A percentile compares a stretch with the other conserved stretches of the same genome.
phyloP scores from a whole-genome alignment of 2,888 invertebrate genomes.

The Cataglyphis rosenhaueri region DNA sequence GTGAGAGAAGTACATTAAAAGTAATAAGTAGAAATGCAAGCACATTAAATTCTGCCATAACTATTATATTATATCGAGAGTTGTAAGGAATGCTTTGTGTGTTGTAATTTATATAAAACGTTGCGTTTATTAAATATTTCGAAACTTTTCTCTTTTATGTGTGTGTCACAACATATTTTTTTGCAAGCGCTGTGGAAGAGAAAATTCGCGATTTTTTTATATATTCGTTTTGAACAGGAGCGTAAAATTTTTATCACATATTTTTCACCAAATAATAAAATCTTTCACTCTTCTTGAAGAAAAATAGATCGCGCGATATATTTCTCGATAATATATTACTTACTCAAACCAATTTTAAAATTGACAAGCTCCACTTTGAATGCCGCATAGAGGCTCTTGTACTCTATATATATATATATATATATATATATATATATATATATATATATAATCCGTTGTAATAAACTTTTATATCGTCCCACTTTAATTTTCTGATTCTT shows the following conservation, averaged over 20 bases:
- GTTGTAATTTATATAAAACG: conserved; percentile 46
- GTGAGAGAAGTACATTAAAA: background rate
- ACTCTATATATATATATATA: conserved; percentile 71
- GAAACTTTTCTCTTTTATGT: conserved; percentile 17
- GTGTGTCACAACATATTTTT: conserved; percentile 1
- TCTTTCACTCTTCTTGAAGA: background rate
- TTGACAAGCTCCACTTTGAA: conserved; percentile 64
- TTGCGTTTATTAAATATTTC: conserved; percentile 41
- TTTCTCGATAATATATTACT: background rate
- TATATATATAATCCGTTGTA: conserved; percentile 66
- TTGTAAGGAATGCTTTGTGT: conserved; percentile 47
- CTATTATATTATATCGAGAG: conserved; percentile 4
- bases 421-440: too few species aligned
- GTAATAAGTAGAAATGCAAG: conserved; percentile 6
- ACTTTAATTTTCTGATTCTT: background rate
- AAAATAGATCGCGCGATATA: background rate
- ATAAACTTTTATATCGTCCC: conserved; percentile 71
- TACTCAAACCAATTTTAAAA: conserved; percentile 20
- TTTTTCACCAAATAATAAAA: background rate
- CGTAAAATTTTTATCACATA: background rate
- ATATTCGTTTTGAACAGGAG: conserved; percentile 3
- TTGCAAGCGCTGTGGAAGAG: background rate
- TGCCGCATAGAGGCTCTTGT: conserved; percentile 76
- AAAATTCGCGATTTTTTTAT: background rate
- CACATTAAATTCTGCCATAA: conserved; percentile 24